Evolutionary conservation across 2,888 invertebrate genomes (phyloP).

Genomic region (Chloroclystis v-ata): DNA sequence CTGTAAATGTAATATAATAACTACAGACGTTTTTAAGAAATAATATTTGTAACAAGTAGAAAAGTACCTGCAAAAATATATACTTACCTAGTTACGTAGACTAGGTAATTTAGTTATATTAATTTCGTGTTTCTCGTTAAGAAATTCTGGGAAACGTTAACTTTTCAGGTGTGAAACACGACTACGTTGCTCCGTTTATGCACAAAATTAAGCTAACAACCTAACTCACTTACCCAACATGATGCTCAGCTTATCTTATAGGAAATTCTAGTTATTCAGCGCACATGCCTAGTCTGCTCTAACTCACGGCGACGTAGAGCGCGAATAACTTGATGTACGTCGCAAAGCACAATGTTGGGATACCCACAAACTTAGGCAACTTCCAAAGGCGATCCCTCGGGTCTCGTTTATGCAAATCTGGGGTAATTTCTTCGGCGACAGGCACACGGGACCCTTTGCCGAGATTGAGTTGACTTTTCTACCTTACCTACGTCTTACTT

Average conservation of each 20-base stretch:
- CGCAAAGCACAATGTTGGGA: conserved; percentile 48
- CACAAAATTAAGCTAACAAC: conserved; percentile 25
- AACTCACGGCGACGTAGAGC: conserved; percentile 50
- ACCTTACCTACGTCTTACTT: conserved; percentile 47
- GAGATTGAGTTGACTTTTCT: conserved; percentile 65
- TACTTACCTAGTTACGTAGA: too few relatives aligned
- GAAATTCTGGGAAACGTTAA: neutral
- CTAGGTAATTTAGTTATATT: too few relatives aligned
- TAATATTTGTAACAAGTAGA: too few relatives aligned
- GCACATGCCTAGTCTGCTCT: conserved; percentile 38
- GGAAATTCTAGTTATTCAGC: conserved; percentile 45
- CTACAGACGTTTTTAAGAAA: too few relatives aligned
- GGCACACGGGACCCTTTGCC: conserved; percentile 61
- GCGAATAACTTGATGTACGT: conserved; percentile 57
- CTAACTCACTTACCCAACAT: conserved; percentile 23
- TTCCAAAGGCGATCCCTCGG: conserved; percentile 67
- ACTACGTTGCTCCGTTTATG: conserved; percentile 10
- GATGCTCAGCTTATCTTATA: conserved; percentile 36
- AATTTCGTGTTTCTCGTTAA: neutral
- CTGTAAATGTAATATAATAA: too few relatives aligned
- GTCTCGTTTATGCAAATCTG: conserved; percentile 73
- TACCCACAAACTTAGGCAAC: conserved; percentile 65
- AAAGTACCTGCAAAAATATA: too few relatives aligned
- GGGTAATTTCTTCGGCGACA: conserved; percentile 71
- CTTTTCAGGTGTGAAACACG: conserved; percentile 7